phyloP scores from a whole-genome alignment of 2,113 vertebrate species.

The Tympanuchus pallidicinctus region DNA sequence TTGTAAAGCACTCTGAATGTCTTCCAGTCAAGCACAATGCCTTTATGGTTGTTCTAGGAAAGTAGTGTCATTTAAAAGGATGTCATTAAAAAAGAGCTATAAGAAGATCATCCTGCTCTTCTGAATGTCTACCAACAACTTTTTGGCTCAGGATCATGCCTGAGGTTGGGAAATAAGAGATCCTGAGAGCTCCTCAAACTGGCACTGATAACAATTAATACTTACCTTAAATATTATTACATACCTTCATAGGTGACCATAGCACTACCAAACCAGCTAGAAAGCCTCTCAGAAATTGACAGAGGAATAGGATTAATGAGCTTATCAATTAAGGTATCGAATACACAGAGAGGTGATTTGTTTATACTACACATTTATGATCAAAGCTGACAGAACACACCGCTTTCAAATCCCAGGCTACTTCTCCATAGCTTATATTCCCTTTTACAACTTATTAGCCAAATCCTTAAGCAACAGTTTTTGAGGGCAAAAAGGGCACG shows the following conservation, averaged over 20 bases:
- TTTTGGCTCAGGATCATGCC: not conserved
- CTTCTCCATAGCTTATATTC: not conserved
- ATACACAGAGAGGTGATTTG: not conserved
- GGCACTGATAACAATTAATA: not conserved
- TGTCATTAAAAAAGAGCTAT: not conserved
- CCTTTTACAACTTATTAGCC: not conserved
- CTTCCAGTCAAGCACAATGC: not conserved
- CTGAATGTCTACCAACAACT: not conserved
- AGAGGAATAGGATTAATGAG: not conserved
- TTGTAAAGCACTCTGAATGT: not conserved
- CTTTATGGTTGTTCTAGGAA: not conserved
- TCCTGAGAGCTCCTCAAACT: not conserved
- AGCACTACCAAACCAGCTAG: not conserved
- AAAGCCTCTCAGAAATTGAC: not conserved
- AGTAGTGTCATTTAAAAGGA: not conserved
- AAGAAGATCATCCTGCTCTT: not conserved
- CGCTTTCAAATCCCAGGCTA: not conserved
- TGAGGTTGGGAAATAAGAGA: not conserved
- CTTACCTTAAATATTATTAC: not conserved
- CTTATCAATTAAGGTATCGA: not conserved
- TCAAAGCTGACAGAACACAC: not conserved
- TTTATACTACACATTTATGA: not conserved
- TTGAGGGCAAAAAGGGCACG: fast-evolving
- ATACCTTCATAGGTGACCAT: not conserved
- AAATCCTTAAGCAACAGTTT: not conserved